Conservation (phyloP, 2,797 vertebrate genomes). For the Chaetodon trifasciatus region DNA sequence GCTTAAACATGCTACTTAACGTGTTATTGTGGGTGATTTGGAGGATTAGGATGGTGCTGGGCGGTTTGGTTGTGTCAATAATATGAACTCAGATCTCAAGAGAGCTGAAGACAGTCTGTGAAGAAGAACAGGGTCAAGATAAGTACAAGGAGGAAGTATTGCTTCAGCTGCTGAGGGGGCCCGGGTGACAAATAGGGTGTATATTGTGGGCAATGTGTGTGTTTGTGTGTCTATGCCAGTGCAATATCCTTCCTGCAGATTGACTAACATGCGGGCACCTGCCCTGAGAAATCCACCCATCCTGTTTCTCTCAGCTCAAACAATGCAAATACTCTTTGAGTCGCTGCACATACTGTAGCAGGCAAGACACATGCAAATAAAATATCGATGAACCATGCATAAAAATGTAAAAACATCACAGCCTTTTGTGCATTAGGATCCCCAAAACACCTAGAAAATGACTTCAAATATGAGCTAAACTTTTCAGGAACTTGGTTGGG, state of each 20-base stretch:
- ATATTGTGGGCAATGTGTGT: slow-evolving; percentile 62
- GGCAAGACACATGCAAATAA: slow-evolving; percentile 27
- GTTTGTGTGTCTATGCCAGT: slow-evolving; percentile 69
- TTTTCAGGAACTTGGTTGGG: slow-evolving; percentile 22
- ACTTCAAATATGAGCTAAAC: slow-evolving; percentile 27
- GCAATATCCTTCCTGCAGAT: slow-evolving; percentile 80
- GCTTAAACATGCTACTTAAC: background rate
- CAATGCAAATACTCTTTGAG: slow-evolving; percentile 34
- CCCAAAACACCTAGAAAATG: background rate
- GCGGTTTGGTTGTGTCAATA: slow-evolving; percentile 22
- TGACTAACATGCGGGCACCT: slow-evolving; percentile 84
- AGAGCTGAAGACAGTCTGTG: slow-evolving; percentile 29
- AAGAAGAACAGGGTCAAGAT: slow-evolving; percentile 40
- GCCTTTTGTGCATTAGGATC: slow-evolving; percentile 3
- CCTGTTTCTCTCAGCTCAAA: slow-evolving; percentile 79
- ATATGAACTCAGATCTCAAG: slow-evolving; percentile 20
- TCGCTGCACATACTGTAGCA: background rate
- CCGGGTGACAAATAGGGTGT: slow-evolving; percentile 70
- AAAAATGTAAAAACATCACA: slow-evolving; percentile 9
- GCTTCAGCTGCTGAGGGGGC: slow-evolving; percentile 57
- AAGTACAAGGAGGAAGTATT: slow-evolving; percentile 71
- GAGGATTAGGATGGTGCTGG: background rate
- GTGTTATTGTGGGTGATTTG: slow-evolving; percentile 11
- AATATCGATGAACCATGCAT: slow-evolving; percentile 21
- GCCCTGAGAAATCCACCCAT: slow-evolving; percentile 83